Evolutionary conservation across 35 echinoderm and acorn worm genomes (phyloP), one percentile per base, ranked within the genome.

Genomic region (Lytechinus pictus): DNA sequence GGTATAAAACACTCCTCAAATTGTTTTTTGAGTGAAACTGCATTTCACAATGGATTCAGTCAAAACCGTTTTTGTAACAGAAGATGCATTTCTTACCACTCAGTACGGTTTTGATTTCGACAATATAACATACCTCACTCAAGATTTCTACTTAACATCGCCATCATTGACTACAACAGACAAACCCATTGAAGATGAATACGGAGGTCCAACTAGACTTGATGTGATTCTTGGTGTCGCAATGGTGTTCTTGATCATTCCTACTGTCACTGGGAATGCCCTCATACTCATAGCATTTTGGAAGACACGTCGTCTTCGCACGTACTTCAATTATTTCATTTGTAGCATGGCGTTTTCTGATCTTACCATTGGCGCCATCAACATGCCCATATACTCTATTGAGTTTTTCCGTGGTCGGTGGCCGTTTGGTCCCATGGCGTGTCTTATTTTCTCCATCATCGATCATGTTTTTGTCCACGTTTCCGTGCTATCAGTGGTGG

Each of bases 401-500:
- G 54, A 95, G 24, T 96, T 94, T 87, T 87, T 96, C 21, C 52
- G 94, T 24, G 96, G 96, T 9, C 88, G 57, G 8, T 96, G 96
- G 96, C 96, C 96, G 14, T 95, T 96, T 72, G 86, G 96, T 27
- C 14, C 53, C 9, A 86, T 16, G 55, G 87, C 94, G 8, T 96
- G 96, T 92, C 94, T 95, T 54, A 87, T 51, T 33, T 96, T 95
- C 61, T 52, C 94, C 61, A 95, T 91, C 61, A 53, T 96, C 56
- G 94, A 96, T 87, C 94, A 96, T 44, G 94, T 96, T 9, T 96
- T 96, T 57, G 57, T 96, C 19, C 96, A 96, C 57, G 54, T 96
- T 87, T 95, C 94, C 61, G 29, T 96, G 61, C 57, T 96, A 33
- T 94, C 86, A 6, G 94, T 96, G 33, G 53, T 96, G 8, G 55